Evolutionary conservation across 2,797 vertebrate species (phyloP), one percentile per base, ranked within the genome.

Genomic region (Agapornis canus): DNA sequence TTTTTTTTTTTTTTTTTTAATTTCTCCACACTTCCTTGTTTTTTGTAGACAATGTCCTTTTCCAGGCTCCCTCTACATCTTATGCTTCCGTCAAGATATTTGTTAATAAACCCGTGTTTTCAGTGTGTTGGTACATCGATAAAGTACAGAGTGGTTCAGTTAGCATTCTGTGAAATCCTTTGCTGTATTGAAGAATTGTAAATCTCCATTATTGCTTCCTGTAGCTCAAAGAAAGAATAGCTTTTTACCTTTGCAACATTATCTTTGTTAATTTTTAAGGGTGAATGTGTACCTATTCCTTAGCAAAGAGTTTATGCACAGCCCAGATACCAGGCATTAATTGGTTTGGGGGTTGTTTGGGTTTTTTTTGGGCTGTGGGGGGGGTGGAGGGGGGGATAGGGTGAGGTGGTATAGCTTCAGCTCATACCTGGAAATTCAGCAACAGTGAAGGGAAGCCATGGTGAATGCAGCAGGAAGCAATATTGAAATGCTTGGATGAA

Each of bases 141-240:
- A 98, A 96, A 79, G 65, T 70, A 91, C 92, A 49, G 37, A 96
- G 96, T 89, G 94, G 96, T 97, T 97, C 90, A 35, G 94, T 98
- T 98, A 98, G 97, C 97, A 97, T 98, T 98, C 98, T 98, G 97
- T 96, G 97, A 98, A 98, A 98, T 97, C 95, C 96, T 97, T 96
- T 96, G 97, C 96, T 94, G 64, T 97, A 97, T 97, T 94, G 97
- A 97, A 98, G 96, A 98, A 95, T 97, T 97, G 97, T 98, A 98
- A 98, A 98, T 98, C 97, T 97, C 96, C 95, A 96, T 97, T 98
- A 98, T 98, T 98, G 97, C 97, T 98, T 97, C 96, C 97, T 96
- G 96, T 94, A 97, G 97, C 97, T 98, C 96, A 98, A 98, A 97
- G 86, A 97, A 97, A 96, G 96, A 90, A 96, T 70, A 52, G 47